A percentile compares a stretch with the other conserved stretches of the same genome.
Evolutionary conservation across 2,113 vertebrate species (phyloP).

Genomic region (Dicerorhinus sumatrensis): DNA sequence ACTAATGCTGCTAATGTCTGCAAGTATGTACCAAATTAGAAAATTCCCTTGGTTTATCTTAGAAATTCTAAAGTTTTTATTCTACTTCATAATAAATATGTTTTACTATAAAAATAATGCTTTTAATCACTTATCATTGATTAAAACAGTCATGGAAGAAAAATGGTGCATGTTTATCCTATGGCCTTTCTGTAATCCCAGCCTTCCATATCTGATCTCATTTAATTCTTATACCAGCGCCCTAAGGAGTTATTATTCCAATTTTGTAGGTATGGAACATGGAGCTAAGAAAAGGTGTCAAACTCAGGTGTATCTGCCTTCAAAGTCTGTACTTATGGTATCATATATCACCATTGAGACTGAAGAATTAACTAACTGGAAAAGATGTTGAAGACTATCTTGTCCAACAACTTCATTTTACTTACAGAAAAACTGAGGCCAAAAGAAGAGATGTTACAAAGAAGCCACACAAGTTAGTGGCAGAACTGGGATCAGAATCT

Average conservation of each 20-base stretch:
- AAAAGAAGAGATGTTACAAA: background rate
- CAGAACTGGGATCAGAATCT: constrained; percentile 32
- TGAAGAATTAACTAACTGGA: constrained; percentile 4
- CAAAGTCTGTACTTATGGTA: background rate
- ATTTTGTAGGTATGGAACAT: constrained; percentile 38
- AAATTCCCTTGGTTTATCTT: constrained; percentile 9
- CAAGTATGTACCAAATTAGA: background rate
- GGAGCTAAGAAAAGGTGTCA: background rate
- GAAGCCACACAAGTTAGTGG: background rate
- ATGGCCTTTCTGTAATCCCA: background rate
- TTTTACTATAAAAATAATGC: background rate
- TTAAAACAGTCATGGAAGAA: background rate
- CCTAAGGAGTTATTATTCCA: background rate
- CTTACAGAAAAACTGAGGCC: background rate
- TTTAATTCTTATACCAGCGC: background rate
- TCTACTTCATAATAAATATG: background rate
- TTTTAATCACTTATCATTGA: background rate
- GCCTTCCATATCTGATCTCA: background rate
- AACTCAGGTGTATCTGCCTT: background rate
- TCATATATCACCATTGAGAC: background rate
- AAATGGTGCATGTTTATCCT: background rate
- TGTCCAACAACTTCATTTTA: background rate
- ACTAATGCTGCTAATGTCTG: background rate
- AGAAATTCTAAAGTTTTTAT: constrained; percentile 5
- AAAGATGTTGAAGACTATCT: constrained; percentile 19